Evolutionary conservation across 2,888 invertebrate species (phyloP).

Genomic region (Eupithecia vulgata): DNA sequence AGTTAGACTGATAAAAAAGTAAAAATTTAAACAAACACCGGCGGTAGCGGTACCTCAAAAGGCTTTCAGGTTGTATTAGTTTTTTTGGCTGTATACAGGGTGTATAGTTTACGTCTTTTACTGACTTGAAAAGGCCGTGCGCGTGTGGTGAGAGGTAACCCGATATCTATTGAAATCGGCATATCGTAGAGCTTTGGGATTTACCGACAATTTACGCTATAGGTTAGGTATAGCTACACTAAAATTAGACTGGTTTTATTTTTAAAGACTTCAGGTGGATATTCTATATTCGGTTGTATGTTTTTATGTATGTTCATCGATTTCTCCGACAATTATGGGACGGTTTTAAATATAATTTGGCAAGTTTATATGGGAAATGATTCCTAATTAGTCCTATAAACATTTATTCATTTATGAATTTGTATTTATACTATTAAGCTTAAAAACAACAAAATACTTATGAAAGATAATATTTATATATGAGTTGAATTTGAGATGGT

Average conservation of each 20-base stretch:
- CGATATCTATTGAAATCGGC: conserved; percentile 64
- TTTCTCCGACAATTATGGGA: too few relatives aligned
- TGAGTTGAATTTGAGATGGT: too few relatives aligned
- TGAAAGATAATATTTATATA: too few relatives aligned
- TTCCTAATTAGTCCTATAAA: too few relatives aligned
- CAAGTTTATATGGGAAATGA: too few relatives aligned
- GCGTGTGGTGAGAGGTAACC: conserved; percentile 55
- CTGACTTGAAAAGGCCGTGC: conserved; percentile 25
- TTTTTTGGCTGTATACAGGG: conserved; percentile 9
- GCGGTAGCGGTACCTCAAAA: conserved; percentile 11
- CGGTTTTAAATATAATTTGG: too few relatives aligned
- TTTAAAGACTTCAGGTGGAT: background rate
- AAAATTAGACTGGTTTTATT: conserved; percentile 5
- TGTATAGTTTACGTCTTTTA: conserved; percentile 30
- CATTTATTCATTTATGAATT: too few relatives aligned
- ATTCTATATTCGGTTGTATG: too few relatives aligned
- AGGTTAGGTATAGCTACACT: background rate
- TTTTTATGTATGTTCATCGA: too few relatives aligned
- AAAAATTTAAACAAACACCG: background rate
- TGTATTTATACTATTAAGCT: too few relatives aligned
- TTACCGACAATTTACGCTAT: conserved; percentile 44
- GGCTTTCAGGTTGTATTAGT: conserved; percentile 2
- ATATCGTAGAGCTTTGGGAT: conserved; percentile 60
- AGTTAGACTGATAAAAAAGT: background rate
- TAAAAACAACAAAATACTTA: too few relatives aligned